Base-by-base conservation (phyloP, 2,797 vertebrate species). In the Syngnathus acus region DNA sequence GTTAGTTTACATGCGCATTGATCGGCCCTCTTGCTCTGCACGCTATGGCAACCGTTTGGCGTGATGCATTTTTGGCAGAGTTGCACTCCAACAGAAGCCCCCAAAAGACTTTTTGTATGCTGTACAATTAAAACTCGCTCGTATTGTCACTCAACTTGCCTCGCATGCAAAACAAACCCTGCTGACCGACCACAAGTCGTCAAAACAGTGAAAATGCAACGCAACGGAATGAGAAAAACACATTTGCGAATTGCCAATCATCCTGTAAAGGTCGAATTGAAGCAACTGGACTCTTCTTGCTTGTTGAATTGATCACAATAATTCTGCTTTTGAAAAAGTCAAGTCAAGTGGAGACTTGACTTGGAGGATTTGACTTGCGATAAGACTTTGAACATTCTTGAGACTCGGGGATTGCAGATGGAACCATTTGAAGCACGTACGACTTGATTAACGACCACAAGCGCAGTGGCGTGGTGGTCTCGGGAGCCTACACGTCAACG, bases 11-110 rank as follows among this genome's bases (percentile, higher is more conserved):
- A 58, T 65, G 57, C 64, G 58, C 68, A 69, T 63, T 71, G 40
- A 65, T 67, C 43, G 62, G 23, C 58, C 63, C 47, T 37, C 42
- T 62, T 47, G 65, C 17, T 62, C 60, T 10, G 26, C 17, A 43
- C 53, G 65, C 74, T 69, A 68, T 67, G 68, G 73, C 57, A 57
- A 78, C 64, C 57, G 65, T 72, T 72, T 55, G 71, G 42, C 43
- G 68, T 21, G 32, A 38, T 61, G 17, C 8, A 71, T 61, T 70
- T 26, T 21, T 1, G 40, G 51, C 51, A 10, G 51, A 9, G 10
- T 21, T 21, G 51, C 38, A 59, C 65, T 54, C 0, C 55, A 4
- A 26, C 26, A 32, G 26, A 32, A 32, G 26, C 26, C 26, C 26
- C 26, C 26, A 32, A 32, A 32, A 32, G 26, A 32, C 26, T 32